These are phyloP conservation scores for Sylvia borin DNA, from an alignment of 2,797 vertebrate species.

Conservation along the genomic window DNA sequence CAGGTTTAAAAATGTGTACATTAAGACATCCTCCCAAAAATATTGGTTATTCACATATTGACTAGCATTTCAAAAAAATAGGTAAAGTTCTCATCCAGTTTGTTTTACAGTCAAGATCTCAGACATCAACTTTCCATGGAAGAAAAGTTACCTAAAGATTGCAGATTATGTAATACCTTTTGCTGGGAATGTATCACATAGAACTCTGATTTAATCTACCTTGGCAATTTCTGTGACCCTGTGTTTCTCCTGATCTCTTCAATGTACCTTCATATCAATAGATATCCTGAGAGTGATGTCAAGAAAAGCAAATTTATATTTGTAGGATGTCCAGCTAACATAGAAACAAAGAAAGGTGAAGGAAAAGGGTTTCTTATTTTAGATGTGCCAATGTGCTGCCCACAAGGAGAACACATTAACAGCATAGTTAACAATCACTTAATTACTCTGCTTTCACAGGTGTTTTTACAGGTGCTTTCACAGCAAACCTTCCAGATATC, in stretches of 20 bases:
- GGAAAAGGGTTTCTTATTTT: background rate
- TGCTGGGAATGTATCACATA: background rate
- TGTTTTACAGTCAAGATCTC: background rate
- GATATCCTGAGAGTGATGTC: background rate
- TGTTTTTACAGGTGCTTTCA: background rate
- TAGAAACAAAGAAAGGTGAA: background rate
- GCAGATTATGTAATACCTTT: background rate
- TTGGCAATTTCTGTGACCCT: background rate
- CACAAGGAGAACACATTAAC: fast-evolving
- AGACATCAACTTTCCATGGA: background rate
- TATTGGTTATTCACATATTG: background rate
- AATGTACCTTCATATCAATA: background rate
- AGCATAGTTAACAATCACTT: background rate
- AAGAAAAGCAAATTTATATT: background rate
- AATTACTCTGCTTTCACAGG: background rate
- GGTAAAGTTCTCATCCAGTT: background rate
- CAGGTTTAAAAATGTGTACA: background rate
- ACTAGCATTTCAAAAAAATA: background rate
- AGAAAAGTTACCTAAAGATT: background rate
- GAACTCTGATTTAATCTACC: background rate
- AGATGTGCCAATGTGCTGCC: background rate
- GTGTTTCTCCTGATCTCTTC: background rate
- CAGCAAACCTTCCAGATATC: background rate
- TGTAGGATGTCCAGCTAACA: background rate
- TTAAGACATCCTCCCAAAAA: background rate